Percentiles rank a stretch among this genome's conserved stretches.
Evolutionary conservation across 2,888 invertebrate species (phyloP).

Genomic region (Gerris lacustris): DNA sequence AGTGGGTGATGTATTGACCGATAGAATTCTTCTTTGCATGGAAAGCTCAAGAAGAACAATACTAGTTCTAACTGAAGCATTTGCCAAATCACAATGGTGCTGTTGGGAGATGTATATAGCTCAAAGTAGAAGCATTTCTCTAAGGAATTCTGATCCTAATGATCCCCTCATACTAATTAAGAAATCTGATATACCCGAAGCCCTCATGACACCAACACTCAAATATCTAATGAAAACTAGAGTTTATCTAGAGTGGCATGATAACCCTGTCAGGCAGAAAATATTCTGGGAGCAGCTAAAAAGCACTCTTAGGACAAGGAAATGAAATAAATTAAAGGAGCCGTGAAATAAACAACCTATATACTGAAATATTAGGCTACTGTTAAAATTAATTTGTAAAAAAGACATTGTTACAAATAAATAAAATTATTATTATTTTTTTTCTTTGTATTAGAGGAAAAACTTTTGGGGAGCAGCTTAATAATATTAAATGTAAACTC

Average conservation of each 20-base stretch:
- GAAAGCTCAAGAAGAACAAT: conserved; percentile 52
- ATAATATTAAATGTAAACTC: no score
- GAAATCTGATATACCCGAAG: conserved; percentile 46
- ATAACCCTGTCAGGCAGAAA: conserved; percentile 35
- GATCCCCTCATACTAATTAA: conserved; percentile 51
- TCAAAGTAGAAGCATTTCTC: conserved; percentile 44
- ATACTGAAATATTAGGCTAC: no score
- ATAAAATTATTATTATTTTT: no score
- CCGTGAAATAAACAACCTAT: no score
- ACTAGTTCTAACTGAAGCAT: conserved; percentile 53
- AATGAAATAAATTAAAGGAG: no score
- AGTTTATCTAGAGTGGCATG: conserved; percentile 50
- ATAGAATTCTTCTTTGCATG: conserved; percentile 52
- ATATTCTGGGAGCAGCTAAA: conserved; percentile 33
- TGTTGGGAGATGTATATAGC: conserved; percentile 57
- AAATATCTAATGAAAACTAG: conserved; percentile 51
- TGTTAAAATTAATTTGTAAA: no score
- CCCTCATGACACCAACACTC: conserved; percentile 47
- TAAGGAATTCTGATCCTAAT: conserved; percentile 41
- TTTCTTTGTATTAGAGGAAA: no score
- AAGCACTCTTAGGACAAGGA: background rate
- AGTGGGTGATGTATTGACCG: conserved; percentile 50
- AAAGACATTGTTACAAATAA: no score
- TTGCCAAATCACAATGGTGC: conserved; percentile 60
- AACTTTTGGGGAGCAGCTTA: no score